Percentiles rank a stretch among this genome's conserved stretches.
Conservation (phyloP, 2,888 invertebrate species). For the Papilio elwesi region DNA sequence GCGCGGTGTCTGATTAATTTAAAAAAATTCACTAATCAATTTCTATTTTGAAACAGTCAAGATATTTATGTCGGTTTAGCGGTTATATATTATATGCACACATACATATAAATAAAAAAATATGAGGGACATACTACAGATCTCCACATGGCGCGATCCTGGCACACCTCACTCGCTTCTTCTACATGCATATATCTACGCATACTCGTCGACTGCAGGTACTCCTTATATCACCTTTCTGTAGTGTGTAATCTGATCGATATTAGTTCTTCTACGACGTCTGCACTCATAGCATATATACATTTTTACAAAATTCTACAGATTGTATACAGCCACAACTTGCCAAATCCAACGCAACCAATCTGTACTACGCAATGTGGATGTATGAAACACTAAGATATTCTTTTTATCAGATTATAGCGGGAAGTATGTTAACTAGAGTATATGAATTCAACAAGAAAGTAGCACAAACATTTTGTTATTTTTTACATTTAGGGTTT, state of each 20-base stretch:
- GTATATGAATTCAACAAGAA: conserved; percentile 22
- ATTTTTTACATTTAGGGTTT: conserved; percentile 20
- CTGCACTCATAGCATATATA: conserved; percentile 12
- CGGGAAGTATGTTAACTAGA: background rate
- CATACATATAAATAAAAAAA: background rate
- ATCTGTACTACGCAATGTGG: background rate
- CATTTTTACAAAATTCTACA: conserved; percentile 37
- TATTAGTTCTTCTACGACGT: no score
- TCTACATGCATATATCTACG: no score
- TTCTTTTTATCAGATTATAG: background rate
- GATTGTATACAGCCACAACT: conserved; percentile 15
- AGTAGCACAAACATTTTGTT: conserved; percentile 9
- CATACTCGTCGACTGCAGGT: no score
- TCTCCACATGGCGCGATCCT: no score
- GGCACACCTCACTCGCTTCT: no score
- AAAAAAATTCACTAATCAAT: background rate
- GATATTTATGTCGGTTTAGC: background rate
- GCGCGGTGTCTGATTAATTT: background rate
- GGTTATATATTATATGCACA: background rate
- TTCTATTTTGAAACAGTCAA: background rate
- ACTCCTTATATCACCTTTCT: no score
- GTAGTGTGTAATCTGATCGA: no score
- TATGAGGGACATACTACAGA: no score
- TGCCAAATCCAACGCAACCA: conserved; percentile 8
- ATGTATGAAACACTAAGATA: background rate